Base-by-base conservation (phyloP, 2,888 invertebrate species). In the Rosalia funebris region DNA sequence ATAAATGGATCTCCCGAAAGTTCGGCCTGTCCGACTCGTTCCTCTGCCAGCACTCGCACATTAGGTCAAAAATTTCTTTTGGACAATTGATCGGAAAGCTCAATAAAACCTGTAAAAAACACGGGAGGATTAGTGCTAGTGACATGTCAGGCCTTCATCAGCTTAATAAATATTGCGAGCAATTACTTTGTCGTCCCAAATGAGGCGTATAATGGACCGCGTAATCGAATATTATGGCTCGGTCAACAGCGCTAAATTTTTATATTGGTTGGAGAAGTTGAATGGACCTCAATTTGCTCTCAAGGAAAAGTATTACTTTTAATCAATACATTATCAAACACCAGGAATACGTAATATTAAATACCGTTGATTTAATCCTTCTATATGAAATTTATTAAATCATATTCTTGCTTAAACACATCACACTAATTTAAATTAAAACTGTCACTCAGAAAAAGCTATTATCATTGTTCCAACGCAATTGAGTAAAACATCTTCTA, bases 21-120 rank as follows among this genome's bases (percentile, higher is more conserved):
- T 88, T 89, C 42, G 93, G 93, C 57, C 93, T 84, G 80, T 89
- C 88, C 36, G 86, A 84, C 73, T 91, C 91, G 77, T 90, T 89
- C 52, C 91, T 84, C 77, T 92, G 90, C 93, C 93, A 94, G 78
- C 93, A 94, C 77, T 94, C 93, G 74, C 88, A 85, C 91, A 94
- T 92, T 76, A 94, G 83, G 79, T 93, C 92, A 82, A 89, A 93
- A 74, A 94, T 91, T 81, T 94, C 93, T 75, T 91, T 90, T 20
- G 92, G 91, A 79, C 92, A 92, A 81, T 90, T 89, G 73, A 88
- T 84, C 60, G 93, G 92, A 76, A 88, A 86, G 47, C 88, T 87
- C 59, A 92, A 83, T 54, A 87, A 77, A 72, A 84, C 80, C 85
- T 86, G 75, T 39, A 68, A 75, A 48, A 44, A 61, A 59, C 56